These are phyloP conservation scores for Drosophila helvetica DNA, from an alignment of 2,888 invertebrate genomes.

Conservation along the genomic window DNA sequence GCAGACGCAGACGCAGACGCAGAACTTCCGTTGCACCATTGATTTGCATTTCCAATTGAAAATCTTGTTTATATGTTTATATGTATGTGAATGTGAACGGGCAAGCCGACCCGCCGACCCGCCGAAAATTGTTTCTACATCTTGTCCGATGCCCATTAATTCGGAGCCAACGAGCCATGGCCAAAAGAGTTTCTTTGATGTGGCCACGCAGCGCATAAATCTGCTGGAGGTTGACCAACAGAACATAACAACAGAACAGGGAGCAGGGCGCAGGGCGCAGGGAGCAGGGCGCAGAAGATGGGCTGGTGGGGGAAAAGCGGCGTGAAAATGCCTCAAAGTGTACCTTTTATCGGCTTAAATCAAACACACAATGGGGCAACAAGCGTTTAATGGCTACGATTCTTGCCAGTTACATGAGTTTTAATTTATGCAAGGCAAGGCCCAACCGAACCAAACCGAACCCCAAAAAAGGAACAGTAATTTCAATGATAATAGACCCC, in stretches of 20 bases:
- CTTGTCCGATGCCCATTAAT: constrained; percentile 52
- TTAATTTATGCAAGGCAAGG: constrained; percentile 70
- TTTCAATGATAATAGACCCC: constrained; percentile 65
- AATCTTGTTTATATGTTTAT: constrained; percentile 46
- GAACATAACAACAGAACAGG: neutral
- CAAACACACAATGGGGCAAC: constrained; percentile 64
- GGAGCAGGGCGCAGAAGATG: neutral
- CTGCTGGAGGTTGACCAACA: constrained; percentile 54
- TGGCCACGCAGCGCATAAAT: constrained; percentile 69
- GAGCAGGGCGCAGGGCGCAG: too few relatives aligned
- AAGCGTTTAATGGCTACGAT: constrained; percentile 68
- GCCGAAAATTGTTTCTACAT: constrained; percentile 29
- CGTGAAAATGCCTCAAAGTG: constrained; percentile 67
- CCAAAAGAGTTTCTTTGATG: constrained; percentile 61
- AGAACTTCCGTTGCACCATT: constrained; percentile 32
- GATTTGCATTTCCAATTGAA: constrained; percentile 69
- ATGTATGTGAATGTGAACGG: constrained; percentile 20
- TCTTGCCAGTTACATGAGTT: constrained; percentile 62
- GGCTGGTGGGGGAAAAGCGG: constrained; percentile 41
- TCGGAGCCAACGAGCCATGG: constrained; percentile 67
- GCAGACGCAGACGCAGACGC: constrained; percentile 39
- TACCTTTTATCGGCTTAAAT: constrained; percentile 77
- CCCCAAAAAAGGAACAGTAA: constrained; percentile 26
- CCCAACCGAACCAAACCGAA: neutral
- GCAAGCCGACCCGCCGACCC: neutral